phyloP scores from a whole-genome alignment of 2,113 vertebrate species.

The Bubo blakistoni region DNA sequence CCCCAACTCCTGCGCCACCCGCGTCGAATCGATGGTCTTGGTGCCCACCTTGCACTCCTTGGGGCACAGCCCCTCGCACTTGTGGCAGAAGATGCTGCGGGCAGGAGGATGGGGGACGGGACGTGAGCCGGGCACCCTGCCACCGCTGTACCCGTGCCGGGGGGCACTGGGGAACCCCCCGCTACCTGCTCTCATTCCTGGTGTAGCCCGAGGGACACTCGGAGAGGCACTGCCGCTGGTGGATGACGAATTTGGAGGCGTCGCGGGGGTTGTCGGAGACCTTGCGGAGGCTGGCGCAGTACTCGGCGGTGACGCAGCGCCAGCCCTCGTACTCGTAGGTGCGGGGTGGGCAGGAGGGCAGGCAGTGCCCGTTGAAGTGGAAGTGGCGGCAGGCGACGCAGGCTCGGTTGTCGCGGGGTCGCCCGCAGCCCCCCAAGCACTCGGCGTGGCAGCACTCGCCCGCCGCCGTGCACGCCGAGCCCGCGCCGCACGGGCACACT shows the following conservation, averaged over 20 bases:
- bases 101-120: rapidly evolving
- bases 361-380: slow-evolving; percentile 75
- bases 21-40: slow-evolving; percentile 76
- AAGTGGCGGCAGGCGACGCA: slow-evolving; percentile 79
- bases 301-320: slow-evolving; percentile 76
- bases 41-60: slow-evolving; percentile 81
- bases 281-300: slow-evolving; percentile 74
- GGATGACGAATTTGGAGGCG: slow-evolving; percentile 74
- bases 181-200: slow-evolving; percentile 75
- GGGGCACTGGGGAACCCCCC: rapidly evolving
- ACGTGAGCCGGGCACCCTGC: rapidly evolving
- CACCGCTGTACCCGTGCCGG: rapidly evolving
- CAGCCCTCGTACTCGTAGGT: slow-evolving; percentile 79
- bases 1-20: slow-evolving; percentile 71
- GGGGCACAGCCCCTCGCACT: slow-evolving; percentile 79
- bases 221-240: slow-evolving; percentile 72
- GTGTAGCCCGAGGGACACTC: slow-evolving; percentile 74
- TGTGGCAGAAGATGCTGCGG: slow-evolving; percentile 77
- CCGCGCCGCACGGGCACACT: slow-evolving; percentile 70
- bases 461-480: slow-evolving; percentile 46
- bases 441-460: slow-evolving; percentile 78
- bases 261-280: slow-evolving; percentile 65
- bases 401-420: slow-evolving; percentile 49
- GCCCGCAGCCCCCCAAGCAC: slow-evolving; percentile 77
- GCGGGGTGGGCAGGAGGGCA: slow-evolving; percentile 68